A percentile compares a stretch with the other conserved stretches of the same genome.
These are phyloP conservation scores for Ochropleura plecta DNA, from an alignment of 2,888 invertebrate genomes.

Conservation along the genomic window DNA sequence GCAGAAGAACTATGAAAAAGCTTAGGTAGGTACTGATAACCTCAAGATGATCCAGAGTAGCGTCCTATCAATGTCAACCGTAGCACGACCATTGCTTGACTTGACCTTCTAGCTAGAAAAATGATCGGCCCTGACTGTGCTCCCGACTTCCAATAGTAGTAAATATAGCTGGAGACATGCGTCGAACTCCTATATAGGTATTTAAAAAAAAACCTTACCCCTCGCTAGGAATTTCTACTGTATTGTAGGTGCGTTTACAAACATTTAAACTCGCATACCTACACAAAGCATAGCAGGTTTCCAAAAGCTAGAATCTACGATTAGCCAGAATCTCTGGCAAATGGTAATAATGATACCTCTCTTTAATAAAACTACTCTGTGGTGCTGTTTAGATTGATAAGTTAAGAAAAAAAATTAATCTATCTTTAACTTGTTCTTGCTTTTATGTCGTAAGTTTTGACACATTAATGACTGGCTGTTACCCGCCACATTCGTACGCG, in stretches of 20 bases:
- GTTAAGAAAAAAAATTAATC: not conserved
- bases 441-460: not conserved
- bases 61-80: not conserved
- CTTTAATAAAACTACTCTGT: not conserved
- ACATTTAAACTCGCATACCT: too few relatives aligned
- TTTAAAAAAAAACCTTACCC: too few relatives aligned
- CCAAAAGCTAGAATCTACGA: too few relatives aligned
- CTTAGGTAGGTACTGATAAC: not conserved
- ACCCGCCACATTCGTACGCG: too few relatives aligned
- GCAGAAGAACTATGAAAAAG: not conserved
- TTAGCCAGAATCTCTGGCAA: not conserved
- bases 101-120: not conserved
- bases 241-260: too few relatives aligned
- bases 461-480: not conserved
- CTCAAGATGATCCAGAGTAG: not conserved
- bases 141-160: too few relatives aligned
- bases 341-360: not conserved
- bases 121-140: not conserved
- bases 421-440: not conserved
- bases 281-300: too few relatives aligned
- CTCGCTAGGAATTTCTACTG: too few relatives aligned
- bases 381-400: not conserved
- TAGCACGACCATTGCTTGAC: not conserved
- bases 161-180: too few relatives aligned
- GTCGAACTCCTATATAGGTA: too few relatives aligned